Percentiles rank a stretch among this genome's conserved stretches.
phyloP scores from a whole-genome alignment of 1,140 invertebrate genomes.

The Xylocopa sonorina region DNA sequence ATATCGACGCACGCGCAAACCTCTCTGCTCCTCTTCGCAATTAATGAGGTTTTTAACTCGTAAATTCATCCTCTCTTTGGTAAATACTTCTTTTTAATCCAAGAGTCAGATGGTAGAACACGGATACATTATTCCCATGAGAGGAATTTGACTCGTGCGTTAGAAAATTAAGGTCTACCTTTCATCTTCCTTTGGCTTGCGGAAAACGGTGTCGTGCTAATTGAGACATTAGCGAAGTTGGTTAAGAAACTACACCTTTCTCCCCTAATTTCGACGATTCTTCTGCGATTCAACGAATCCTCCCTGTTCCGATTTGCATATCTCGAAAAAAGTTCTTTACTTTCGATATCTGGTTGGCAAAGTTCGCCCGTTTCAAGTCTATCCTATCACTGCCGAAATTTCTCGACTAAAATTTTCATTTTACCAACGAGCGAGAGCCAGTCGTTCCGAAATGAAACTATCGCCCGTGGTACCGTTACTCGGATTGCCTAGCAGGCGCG shows the following conservation, averaged over 20 bases:
- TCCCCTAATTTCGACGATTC: background rate
- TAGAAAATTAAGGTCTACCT: background rate
- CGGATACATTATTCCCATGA: background rate
- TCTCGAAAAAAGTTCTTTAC: background rate
- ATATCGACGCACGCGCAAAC: constrained; percentile 14
- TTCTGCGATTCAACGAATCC: background rate
- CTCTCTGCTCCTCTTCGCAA: background rate
- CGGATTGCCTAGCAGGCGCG: no score
- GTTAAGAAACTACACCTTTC: constrained; percentile 55
- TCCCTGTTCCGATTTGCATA: constrained; percentile 9
- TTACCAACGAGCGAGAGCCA: background rate
- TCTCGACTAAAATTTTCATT: background rate
- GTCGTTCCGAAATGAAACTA: background rate
- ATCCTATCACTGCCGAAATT: background rate
- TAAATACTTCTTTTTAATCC: no score
- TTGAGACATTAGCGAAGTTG: constrained; percentile 65
- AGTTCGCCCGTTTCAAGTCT: background rate
- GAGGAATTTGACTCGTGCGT: background rate
- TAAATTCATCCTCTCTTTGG: background rate
- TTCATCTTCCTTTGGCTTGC: background rate
- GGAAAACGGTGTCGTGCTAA: constrained; percentile 45
- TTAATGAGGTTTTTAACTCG: constrained; percentile 29
- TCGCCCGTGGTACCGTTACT: constrained; percentile 7
- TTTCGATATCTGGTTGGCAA: background rate
- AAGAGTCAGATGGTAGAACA: no score